Percentiles rank a stretch among this genome's conserved stretches.
Evolutionary conservation across 1,140 invertebrate genomes (phyloP).

Genomic region (Leptinotarsa texana): DNA sequence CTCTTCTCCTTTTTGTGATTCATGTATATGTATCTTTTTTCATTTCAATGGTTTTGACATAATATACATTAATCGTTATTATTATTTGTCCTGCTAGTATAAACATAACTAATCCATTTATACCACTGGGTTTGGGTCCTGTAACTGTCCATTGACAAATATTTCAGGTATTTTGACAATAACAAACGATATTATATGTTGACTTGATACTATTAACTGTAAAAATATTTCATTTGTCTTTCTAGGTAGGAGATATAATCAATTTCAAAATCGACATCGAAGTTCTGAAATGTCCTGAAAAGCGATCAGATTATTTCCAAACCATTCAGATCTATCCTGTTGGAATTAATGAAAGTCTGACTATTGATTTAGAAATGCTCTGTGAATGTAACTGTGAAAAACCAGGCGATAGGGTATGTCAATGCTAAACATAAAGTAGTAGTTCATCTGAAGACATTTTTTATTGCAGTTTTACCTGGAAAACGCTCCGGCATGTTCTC

Average conservation of each 20-base stretch:
- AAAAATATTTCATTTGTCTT: constrained; percentile 46
- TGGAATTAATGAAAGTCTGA: constrained; percentile 74
- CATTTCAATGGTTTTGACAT: too few relatives aligned
- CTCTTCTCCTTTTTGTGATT: too few relatives aligned
- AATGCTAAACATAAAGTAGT: neutral
- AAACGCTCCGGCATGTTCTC: constrained; percentile 57
- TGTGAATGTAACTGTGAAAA: constrained; percentile 75
- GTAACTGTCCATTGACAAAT: too few relatives aligned
- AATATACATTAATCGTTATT: too few relatives aligned
- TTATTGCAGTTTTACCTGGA: constrained; percentile 50
- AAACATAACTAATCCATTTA: too few relatives aligned
- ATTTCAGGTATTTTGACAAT: too few relatives aligned
- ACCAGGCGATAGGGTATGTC: constrained; percentile 56
- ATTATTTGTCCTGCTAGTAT: too few relatives aligned
- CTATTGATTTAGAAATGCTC: constrained; percentile 71
- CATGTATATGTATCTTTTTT: too few relatives aligned
- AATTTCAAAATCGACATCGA: constrained; percentile 57
- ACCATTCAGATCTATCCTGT: constrained; percentile 74
- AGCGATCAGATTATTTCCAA: constrained; percentile 67
- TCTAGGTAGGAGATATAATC: constrained; percentile 62
- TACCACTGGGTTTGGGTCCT: too few relatives aligned
- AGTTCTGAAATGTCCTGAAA: constrained; percentile 61
- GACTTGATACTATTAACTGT: neutral
- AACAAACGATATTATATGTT: too few relatives aligned
- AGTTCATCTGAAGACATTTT: neutral